Evolutionary conservation across 92 coral and sea anemone species (phyloP).

Genomic region (Palythoa heliodiscus): DNA sequence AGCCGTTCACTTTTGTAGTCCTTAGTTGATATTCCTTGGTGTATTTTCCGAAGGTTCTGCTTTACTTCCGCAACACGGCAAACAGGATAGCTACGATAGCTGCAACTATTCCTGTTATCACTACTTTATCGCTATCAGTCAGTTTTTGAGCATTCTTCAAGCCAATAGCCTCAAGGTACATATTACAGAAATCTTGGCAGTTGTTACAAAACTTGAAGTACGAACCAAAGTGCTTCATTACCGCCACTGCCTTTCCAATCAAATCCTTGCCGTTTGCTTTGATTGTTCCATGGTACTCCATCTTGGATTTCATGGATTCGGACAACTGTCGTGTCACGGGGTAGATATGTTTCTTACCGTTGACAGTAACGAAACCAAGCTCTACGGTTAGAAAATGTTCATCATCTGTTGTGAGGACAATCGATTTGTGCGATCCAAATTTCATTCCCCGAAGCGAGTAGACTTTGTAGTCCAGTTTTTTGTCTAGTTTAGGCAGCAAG

Average conservation of each 20-base stretch:
- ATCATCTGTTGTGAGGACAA: conserved; percentile 61
- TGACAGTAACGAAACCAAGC: conserved; percentile 48
- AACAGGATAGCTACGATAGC: background rate
- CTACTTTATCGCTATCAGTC: conserved; percentile 13
- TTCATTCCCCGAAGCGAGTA: conserved; percentile 54
- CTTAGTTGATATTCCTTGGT: background rate
- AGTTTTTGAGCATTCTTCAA: conserved; percentile 12
- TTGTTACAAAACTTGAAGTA: conserved; percentile 70
- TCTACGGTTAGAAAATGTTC: conserved; percentile 56
- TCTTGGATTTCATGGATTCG: conserved; percentile 9
- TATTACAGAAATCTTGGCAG: conserved; percentile 67
- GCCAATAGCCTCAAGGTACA: conserved; percentile 59
- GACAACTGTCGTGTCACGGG: conserved; percentile 45
- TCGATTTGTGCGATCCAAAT: conserved; percentile 62
- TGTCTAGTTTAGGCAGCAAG: conserved; percentile 43
- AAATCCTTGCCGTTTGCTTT: conserved; percentile 30
- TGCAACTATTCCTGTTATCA: background rate
- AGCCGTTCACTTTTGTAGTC: background rate
- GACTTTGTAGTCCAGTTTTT: conserved; percentile 42
- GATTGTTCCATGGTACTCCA: conserved; percentile 50
- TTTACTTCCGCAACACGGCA: background rate
- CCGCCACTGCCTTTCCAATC: conserved; percentile 51
- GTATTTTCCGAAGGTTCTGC: background rate
- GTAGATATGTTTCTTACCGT: conserved; percentile 45
- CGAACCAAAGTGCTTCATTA: conserved; percentile 55